Evolutionary conservation across 1,140 invertebrate species (phyloP).

Genomic region (Lepeophtheirus salmonis): DNA sequence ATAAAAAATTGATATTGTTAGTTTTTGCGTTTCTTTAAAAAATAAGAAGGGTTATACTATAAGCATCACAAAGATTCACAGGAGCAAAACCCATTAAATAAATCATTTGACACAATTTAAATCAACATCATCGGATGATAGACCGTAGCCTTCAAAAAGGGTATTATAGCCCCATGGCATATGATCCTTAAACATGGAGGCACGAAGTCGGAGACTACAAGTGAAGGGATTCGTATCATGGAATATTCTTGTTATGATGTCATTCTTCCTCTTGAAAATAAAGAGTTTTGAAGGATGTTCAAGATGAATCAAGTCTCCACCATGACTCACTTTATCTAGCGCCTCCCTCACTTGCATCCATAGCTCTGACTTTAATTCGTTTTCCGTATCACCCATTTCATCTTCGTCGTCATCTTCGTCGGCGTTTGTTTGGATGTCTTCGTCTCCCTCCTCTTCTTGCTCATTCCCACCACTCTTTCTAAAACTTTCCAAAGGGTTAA

Average conservation of each 20-base stretch:
- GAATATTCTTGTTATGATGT: conserved; percentile 3
- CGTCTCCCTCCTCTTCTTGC: background rate
- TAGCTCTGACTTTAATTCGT: background rate
- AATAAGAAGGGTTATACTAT: background rate
- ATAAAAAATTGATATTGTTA: background rate
- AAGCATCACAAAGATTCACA: background rate
- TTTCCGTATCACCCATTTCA: conserved; percentile 8
- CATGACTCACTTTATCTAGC: background rate
- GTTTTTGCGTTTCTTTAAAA: background rate
- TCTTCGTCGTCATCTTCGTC: conserved; percentile 8
- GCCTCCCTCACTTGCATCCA: background rate
- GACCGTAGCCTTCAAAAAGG: conserved; percentile 3
- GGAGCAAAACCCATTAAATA: background rate
- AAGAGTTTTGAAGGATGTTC: background rate
- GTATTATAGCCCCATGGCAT: conserved; percentile 12
- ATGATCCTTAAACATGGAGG: conserved; percentile 11
- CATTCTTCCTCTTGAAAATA: background rate
- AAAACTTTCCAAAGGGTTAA: background rate
- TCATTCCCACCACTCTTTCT: background rate
- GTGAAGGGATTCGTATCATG: conserved; percentile 1
- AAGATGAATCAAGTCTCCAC: background rate
- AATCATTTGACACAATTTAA: background rate
- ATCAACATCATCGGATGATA: background rate
- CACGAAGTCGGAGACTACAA: conserved; percentile 1
- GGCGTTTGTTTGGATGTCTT: background rate